Percentiles rank a stretch among this genome's conserved stretches.
Evolutionary conservation across 2,888 invertebrate species (phyloP).

Genomic region (Abrostola tripartita): DNA sequence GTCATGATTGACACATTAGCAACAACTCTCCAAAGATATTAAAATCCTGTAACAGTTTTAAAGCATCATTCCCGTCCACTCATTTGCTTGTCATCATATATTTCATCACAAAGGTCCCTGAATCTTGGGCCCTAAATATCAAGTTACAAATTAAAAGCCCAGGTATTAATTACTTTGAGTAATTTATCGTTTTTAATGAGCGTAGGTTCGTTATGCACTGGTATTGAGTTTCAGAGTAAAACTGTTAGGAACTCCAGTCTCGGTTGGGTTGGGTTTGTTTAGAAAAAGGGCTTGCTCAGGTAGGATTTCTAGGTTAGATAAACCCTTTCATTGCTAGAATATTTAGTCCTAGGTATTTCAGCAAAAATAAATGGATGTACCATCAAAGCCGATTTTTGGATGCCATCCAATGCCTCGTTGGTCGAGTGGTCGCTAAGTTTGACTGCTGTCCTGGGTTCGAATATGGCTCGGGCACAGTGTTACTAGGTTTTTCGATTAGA

Average conservation of each 20-base stretch:
- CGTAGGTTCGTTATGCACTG: constrained; percentile 49
- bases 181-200: constrained; percentile 61
- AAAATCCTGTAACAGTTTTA: not conserved
- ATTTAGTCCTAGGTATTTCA: too few species aligned
- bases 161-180: constrained; percentile 58
- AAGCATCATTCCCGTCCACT: not conserved
- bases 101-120: constrained; percentile 31
- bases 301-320: too few species aligned
- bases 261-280: not conserved
- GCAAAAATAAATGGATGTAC: too few species aligned
- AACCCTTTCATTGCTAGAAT: too few species aligned
- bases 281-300: not conserved
- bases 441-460: too few species aligned
- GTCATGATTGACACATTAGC: too few species aligned
- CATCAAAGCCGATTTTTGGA: too few species aligned
- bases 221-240: constrained; percentile 46
- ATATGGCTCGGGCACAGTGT: too few species aligned
- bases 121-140: constrained; percentile 37
- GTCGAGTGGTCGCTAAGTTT: too few species aligned
- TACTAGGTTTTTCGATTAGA: too few species aligned
- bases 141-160: constrained; percentile 60
- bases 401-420: too few species aligned
- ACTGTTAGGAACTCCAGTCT: constrained; percentile 14
- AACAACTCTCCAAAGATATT: too few species aligned
- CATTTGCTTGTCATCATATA: constrained; percentile 4